phyloP scores from a whole-genome alignment of 2,888 invertebrate genomes.

The Epinotia brunnichana region DNA sequence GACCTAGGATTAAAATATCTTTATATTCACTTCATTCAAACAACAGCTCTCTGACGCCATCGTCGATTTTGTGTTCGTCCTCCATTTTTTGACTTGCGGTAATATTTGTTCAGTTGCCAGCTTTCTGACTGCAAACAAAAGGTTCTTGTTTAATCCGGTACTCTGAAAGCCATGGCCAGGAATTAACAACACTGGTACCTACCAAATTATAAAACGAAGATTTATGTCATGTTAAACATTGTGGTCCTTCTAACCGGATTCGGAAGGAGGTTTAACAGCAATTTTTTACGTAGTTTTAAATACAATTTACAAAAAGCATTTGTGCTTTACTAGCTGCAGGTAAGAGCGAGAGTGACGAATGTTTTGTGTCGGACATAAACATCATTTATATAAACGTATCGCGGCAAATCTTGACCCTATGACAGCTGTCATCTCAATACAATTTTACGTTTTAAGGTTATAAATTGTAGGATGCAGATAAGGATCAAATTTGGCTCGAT shows the following conservation, averaged over 20 bases:
- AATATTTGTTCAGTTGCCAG: slow-evolving; percentile 94
- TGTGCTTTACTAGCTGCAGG: no score
- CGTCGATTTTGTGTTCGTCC: slow-evolving; percentile 90
- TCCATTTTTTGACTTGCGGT: slow-evolving; percentile 98
- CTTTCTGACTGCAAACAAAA: slow-evolving; percentile 88
- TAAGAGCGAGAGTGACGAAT: no score
- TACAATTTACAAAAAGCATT: no score
- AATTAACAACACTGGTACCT: not conserved
- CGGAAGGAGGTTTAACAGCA: not conserved
- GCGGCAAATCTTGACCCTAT: no score
- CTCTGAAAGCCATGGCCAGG: slow-evolving; percentile 16
- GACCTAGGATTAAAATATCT: no score
- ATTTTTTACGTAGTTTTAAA: no score
- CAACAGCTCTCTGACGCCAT: slow-evolving; percentile 88
- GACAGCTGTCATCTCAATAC: no score
- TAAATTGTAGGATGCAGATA: no score
- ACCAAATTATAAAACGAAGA: not conserved
- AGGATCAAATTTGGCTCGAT: no score
- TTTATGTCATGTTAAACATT: not conserved
- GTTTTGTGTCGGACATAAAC: no score
- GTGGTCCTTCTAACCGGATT: slow-evolving; percentile 25
- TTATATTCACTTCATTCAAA: slow-evolving; percentile 94
- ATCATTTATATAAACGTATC: no score
- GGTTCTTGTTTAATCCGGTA: not conserved
- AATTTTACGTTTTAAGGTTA: no score